These are phyloP conservation scores for Galemys pyrenaicus DNA, from an alignment of 2,113 vertebrate genomes.

Conservation along the genomic window DNA sequence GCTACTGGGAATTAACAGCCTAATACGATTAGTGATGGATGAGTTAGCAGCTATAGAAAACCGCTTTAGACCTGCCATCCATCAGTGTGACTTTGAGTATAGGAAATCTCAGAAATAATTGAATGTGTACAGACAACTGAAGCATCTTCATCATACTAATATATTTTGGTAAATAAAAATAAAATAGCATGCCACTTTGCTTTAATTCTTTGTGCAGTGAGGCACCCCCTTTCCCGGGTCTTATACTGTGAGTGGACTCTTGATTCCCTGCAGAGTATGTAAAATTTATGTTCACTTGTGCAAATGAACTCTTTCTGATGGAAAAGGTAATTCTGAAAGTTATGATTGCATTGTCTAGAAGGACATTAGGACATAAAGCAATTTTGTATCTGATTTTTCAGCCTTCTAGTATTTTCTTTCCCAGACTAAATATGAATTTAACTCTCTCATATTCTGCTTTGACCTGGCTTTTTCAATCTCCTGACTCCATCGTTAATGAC, in stretches of 20 bases:
- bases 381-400: not conserved
- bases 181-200: not conserved
- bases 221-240: accelerated
- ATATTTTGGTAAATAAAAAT: not conserved
- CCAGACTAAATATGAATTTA: not conserved
- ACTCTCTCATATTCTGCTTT: not conserved
- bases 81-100: not conserved
- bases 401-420: not conserved
- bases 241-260: no score
- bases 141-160: not conserved
- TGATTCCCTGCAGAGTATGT: not conserved
- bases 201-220: not conserved
- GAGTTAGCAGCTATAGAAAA: slow-evolving; percentile 48
- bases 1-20: slow-evolving; percentile 48
- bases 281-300: not conserved
- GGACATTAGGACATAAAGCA: not conserved
- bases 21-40: slow-evolving; percentile 70
- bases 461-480: not conserved
- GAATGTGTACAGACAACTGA: not conserved
- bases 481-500: not conserved
- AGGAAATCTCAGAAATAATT: not conserved
- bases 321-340: not conserved
- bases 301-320: not conserved
- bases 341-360: not conserved
- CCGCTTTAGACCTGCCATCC: not conserved